phyloP scores from a whole-genome alignment of 2,797 vertebrate genomes.

The Argyrosomus regius region DNA sequence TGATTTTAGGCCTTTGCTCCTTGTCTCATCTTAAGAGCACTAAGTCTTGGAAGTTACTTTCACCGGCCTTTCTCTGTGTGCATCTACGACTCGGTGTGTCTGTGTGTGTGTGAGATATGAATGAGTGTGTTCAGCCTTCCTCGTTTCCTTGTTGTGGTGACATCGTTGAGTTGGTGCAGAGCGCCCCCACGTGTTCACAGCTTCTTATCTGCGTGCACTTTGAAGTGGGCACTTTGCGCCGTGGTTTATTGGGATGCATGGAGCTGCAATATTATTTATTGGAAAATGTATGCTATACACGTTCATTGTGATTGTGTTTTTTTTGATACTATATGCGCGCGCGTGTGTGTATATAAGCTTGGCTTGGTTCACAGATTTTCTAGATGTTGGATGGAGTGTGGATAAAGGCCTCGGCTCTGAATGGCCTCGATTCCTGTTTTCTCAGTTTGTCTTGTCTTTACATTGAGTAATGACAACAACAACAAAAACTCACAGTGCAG shows the following conservation, averaged over 20 bases:
- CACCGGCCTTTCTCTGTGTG: slow-evolving; percentile 41
- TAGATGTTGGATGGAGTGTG: neutral
- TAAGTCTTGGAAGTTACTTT: slow-evolving; percentile 62
- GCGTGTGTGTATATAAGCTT: neutral
- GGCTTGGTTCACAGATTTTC: neutral
- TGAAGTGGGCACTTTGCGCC: slow-evolving; percentile 8
- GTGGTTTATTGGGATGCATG: neutral
- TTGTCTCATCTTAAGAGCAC: slow-evolving; percentile 23
- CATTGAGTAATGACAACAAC: neutral
- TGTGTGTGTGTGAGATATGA: slow-evolving; percentile 15
- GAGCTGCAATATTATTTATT: neutral
- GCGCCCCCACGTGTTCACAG: slow-evolving; percentile 81
- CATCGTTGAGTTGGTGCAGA: slow-evolving; percentile 68
- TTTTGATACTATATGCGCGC: neutral
- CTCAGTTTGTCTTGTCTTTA: slow-evolving; percentile 10
- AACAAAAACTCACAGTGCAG: neutral
- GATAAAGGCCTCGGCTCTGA: slow-evolving; percentile 30
- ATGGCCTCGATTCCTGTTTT: slow-evolving; percentile 29
- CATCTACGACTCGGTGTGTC: slow-evolving; percentile 7
- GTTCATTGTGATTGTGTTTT: neutral
- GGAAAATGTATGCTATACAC: neutral
- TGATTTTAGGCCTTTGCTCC: slow-evolving; percentile 27
- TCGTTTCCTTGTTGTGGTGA: neutral
- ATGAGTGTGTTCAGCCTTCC: slow-evolving; percentile 9
- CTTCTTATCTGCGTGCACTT: neutral